phyloP scores from a whole-genome alignment of 1,140 invertebrate genomes.

The Matsumurasca onukii region DNA sequence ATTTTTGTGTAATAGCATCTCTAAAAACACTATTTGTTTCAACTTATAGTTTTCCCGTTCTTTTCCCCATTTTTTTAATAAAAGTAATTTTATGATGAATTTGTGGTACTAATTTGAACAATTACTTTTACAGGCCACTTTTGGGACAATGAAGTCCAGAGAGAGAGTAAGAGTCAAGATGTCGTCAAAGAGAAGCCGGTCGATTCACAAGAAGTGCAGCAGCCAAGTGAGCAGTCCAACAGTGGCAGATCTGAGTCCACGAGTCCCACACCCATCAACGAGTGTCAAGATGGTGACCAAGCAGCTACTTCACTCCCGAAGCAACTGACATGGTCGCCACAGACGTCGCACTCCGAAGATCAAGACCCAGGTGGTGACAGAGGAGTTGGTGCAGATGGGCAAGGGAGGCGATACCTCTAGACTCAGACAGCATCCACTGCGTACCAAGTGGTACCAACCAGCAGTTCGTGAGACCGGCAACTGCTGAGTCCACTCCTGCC shows the following conservation, averaged over 20 bases:
- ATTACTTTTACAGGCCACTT: conserved; percentile 34
- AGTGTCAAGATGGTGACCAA: conserved; percentile 57
- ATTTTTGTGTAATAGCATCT: too few species aligned
- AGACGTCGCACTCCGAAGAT: conserved; percentile 61
- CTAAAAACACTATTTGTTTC: too few species aligned
- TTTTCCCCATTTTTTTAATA: too few species aligned
- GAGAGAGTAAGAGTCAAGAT: conserved; percentile 37
- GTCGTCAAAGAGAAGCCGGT: conserved; percentile 29
- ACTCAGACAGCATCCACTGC: conserved; percentile 47
- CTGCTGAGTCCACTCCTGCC: conserved; percentile 53
- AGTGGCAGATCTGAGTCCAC: conserved; percentile 41
- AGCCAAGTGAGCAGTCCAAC: too few species aligned
- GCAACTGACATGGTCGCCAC: conserved; percentile 48
- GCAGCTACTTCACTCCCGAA: conserved; percentile 49
- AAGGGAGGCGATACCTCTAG: conserved; percentile 59
- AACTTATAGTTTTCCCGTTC: too few species aligned
- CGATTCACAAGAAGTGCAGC: too few species aligned
- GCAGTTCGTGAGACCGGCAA: conserved; percentile 51
- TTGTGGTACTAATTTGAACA: too few species aligned
- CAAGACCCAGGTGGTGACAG: conserved; percentile 44
- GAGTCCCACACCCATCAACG: conserved; percentile 46
- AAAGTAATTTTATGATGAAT: too few species aligned
- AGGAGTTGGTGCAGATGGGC: conserved; percentile 31
- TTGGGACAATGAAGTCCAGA: conserved; percentile 17
- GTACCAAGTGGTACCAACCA: conserved; percentile 37